Conservation (phyloP, 2,888 invertebrate species). For the Chrysolina americana region DNA sequence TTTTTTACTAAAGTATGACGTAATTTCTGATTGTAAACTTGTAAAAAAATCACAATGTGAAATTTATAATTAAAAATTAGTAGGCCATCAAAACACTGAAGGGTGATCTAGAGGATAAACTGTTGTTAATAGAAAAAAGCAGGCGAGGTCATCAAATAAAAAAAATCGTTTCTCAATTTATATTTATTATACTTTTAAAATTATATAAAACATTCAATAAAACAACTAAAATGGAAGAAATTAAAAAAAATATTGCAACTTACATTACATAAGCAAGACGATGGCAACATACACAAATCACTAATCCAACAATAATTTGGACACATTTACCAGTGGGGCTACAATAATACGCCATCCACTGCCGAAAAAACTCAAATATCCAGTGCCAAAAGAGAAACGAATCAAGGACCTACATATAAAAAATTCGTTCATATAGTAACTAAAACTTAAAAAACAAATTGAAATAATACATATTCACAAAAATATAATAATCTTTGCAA, state of each 20-base stretch:
- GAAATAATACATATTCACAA: slow-evolving; percentile 43
- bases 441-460: slow-evolving; percentile 39
- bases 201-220: slow-evolving; percentile 61
- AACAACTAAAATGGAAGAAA: slow-evolving; percentile 54
- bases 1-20: too few relatives aligned
- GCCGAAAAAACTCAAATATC: slow-evolving; percentile 15
- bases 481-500: slow-evolving; percentile 34
- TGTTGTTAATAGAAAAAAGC: too few relatives aligned
- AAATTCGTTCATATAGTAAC: slow-evolving; percentile 38
- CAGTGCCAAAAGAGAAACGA: slow-evolving; percentile 31
- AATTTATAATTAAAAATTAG: too few relatives aligned
- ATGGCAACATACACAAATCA: slow-evolving; percentile 62
- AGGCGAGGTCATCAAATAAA: slow-evolving; percentile 2
- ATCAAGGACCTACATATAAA: slow-evolving; percentile 34
- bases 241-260: slow-evolving; percentile 58
- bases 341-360: slow-evolving; percentile 34
- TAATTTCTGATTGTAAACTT: too few relatives aligned
- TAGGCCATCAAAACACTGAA: too few relatives aligned
- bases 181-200: slow-evolving; percentile 57
- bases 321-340: slow-evolving; percentile 48
- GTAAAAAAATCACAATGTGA: too few relatives aligned
- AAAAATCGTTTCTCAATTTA: slow-evolving; percentile 42
- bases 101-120: too few relatives aligned
- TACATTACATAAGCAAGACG: slow-evolving; percentile 60
- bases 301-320: slow-evolving; percentile 55